Conservation (phyloP, 2,113 vertebrate genomes). For the Erpornis zantholeuca region DNA sequence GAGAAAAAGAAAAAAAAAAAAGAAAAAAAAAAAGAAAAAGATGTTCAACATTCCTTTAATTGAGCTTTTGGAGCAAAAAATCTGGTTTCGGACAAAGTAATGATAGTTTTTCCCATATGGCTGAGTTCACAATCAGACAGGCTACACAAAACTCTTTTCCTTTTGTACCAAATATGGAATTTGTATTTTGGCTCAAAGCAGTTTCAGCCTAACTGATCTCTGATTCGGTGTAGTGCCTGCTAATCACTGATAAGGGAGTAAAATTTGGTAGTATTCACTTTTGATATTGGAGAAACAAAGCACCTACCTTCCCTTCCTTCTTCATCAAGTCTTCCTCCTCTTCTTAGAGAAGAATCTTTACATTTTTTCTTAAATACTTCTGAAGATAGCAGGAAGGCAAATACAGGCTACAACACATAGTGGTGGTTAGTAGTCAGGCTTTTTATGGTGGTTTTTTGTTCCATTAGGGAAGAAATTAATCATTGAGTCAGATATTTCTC, state of each 20-base stretch:
- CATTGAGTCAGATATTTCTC: neutral
- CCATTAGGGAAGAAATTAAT: neutral
- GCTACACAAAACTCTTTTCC: neutral
- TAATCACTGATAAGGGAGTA: neutral
- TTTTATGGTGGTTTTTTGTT: neutral
- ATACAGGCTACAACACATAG: neutral
- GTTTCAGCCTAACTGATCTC: neutral
- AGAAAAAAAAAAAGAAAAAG: neutral
- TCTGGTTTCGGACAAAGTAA: neutral
- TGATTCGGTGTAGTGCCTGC: neutral
- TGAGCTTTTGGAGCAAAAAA: neutral
- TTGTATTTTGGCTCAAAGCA: neutral
- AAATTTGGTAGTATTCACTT: neutral
- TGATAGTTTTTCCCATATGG: neutral
- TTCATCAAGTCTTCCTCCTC: neutral
- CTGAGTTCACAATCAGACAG: neutral
- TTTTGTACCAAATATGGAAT: neutral
- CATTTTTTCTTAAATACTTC: neutral
- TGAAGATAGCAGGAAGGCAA: neutral
- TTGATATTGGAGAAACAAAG: neutral
- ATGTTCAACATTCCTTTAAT: neutral
- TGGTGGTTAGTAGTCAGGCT: neutral
- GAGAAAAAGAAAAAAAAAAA: neutral
- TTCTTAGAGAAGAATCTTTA: neutral
- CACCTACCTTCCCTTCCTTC: neutral